These are phyloP conservation scores for Tethya wilhelma DNA, from an alignment of 37 sponge, comb jelly and placozoan genomes.

Conservation along the genomic window DNA sequence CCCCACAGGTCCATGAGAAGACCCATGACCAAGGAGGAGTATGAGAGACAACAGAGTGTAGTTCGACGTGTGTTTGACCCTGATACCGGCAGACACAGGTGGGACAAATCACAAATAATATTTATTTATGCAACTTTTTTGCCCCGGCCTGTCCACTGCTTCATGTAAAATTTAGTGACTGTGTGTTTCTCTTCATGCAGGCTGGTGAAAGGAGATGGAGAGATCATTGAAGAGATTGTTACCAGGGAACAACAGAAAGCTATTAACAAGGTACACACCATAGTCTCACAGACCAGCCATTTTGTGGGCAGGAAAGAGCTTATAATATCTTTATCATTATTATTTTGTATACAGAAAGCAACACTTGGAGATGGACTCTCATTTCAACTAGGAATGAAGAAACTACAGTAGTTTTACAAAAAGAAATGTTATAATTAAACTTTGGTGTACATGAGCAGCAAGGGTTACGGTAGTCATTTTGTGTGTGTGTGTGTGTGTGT, in stretches of 20 bases:
- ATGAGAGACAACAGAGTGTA: slow-evolving; percentile 75
- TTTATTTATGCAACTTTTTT: not conserved
- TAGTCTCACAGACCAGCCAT: not conserved
- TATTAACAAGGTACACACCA: slow-evolving; percentile 87
- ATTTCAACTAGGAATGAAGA: slow-evolving; percentile 67
- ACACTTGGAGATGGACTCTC: slow-evolving; percentile 82
- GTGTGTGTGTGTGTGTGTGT: too few relatives aligned
- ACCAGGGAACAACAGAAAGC: slow-evolving; percentile 78
- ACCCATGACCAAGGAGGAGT: slow-evolving; percentile 89
- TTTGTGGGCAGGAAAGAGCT: not conserved
- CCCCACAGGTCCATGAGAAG: slow-evolving; percentile 24
- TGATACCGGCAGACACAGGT: slow-evolving; percentile 87
- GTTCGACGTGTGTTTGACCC: slow-evolving; percentile 84
- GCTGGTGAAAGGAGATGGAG: slow-evolving; percentile 87
- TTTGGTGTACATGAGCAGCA: too few relatives aligned
- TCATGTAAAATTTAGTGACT: not conserved
- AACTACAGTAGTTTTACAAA: slow-evolving; percentile 19
- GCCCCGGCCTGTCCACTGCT: not conserved
- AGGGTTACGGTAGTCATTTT: too few relatives aligned
- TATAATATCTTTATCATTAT: not conserved
- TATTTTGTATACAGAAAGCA: slow-evolving; percentile 61
- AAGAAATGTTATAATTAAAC: too few relatives aligned
- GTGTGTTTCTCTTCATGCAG: slow-evolving; percentile 26
- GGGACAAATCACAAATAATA: not conserved
- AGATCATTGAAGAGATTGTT: slow-evolving; percentile 93